phyloP scores from a whole-genome alignment of 2,113 vertebrate genomes.

The Salvator merianae region DNA sequence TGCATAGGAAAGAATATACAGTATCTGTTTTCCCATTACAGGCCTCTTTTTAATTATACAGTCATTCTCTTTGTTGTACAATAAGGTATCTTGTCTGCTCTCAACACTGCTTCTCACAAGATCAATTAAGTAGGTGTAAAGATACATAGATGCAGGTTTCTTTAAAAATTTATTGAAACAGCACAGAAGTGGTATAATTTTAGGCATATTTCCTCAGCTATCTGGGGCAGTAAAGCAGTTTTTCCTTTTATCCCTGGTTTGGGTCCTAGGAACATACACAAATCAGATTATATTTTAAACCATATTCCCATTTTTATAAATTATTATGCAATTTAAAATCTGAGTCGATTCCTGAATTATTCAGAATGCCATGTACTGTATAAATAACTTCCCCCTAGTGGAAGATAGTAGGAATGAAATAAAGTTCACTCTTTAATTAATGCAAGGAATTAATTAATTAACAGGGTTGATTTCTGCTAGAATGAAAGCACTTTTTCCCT shows the following conservation, averaged over 20 bases:
- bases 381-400: neutral
- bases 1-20: neutral
- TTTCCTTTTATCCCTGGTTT: neutral
- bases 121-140: neutral
- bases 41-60: too few relatives aligned
- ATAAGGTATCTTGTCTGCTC: too few relatives aligned
- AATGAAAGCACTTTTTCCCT: neutral
- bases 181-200: too few relatives aligned
- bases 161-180: neutral
- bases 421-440: neutral
- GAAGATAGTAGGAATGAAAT: neutral
- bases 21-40: neutral
- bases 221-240: neutral
- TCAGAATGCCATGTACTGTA: neutral
- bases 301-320: neutral
- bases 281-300: neutral
- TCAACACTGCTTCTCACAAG: too few relatives aligned
- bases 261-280: neutral
- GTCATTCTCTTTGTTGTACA: too few relatives aligned
- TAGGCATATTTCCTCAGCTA: neutral
- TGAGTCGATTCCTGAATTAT: neutral
- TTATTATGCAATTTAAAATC: neutral
- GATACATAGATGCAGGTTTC: neutral
- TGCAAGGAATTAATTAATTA: neutral
- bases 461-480: neutral